Evolutionary conservation across 2,113 vertebrate species (phyloP), one percentile per base, ranked within the genome.

Genomic region (Lepus timidus): DNA sequence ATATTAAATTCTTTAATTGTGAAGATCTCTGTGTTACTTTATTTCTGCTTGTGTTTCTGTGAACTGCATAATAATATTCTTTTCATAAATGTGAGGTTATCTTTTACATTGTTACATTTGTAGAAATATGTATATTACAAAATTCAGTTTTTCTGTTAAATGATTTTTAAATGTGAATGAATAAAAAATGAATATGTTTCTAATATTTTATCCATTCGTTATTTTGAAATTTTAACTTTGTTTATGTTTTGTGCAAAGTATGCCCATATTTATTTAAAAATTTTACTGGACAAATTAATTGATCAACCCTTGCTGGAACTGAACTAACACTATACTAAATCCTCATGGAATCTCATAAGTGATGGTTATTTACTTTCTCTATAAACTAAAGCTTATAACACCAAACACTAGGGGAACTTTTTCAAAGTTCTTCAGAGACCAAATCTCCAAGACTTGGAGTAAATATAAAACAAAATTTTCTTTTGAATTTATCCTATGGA

Each of bases 341-440:
- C 25, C 31, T 93, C 33, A 39, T 74, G 58, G 49, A 4, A 27
- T 68, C 23, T 75, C 16, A 31, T 88, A 29, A 22, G n/a, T 17
- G 52, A 49, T 31, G 4, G 88, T 76, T 44, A 70, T 44, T 94
- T 91, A 0, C 22, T 19, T 74, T 82, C 36, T 25, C 8, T 71
- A 89, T 71, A 89, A 92, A 84, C 23, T 61, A 61, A 92, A 33
- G 2, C 6, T 9, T 74, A 3, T 83, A 85, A 65, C 61, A 58
- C 3, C 75, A 92, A 81, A 65, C 23, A 4, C 3, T 94, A 31
- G 67, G 33, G 58, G 1, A 93, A 93, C 82, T 0, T 6, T 76
- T 95, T 85, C 55, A 83, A 90, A 76, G 9, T 51, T 88, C 31
- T 31, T 90, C 52, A 91, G 29, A 82, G 36, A 10, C 33, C 85